phyloP scores from a whole-genome alignment of 92 coral and sea anemone species.

The Phenganax subtilis region DNA sequence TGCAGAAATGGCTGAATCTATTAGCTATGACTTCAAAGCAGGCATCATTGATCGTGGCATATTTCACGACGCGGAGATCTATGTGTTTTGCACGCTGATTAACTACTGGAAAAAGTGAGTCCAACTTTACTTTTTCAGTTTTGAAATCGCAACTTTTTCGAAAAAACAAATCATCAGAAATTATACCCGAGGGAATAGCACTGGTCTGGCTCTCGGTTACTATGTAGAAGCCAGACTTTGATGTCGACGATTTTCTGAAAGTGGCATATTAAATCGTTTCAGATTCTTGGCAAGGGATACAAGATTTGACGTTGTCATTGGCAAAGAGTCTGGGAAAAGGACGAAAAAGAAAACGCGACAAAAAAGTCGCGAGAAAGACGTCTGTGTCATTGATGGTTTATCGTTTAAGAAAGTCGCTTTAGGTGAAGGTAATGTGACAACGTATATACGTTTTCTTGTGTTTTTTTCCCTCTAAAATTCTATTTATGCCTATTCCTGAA shows the following conservation, averaged over 20 bases:
- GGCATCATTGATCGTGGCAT: conserved; percentile 84
- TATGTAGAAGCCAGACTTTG: not conserved
- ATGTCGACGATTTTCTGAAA: not conserved
- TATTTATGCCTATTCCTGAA: not conserved
- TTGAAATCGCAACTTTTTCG: too few species aligned
- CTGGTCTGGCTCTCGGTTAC: not conserved
- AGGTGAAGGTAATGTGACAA: conserved; percentile 52
- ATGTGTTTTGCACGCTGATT: conserved; percentile 73
- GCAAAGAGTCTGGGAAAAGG: conserved; percentile 34
- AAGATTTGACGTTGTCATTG: conserved; percentile 22
- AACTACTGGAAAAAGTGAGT: conserved; percentile 95
- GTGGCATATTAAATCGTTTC: not conserved
- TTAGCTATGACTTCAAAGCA: conserved; percentile 51
- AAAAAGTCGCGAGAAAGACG: conserved; percentile 34
- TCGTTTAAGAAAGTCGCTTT: conserved; percentile 64
- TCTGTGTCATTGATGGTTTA: conserved; percentile 54
- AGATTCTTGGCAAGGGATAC: conserved; percentile 69
- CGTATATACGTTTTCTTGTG: not conserved
- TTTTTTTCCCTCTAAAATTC: not conserved
- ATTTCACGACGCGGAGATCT: conserved; percentile 76
- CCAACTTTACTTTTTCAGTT: not conserved
- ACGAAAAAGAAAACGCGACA: conserved; percentile 31
- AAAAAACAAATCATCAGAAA: not conserved
- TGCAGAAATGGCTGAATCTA: conserved; percentile 72
- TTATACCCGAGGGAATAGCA: not conserved